Conservation (phyloP, 1,140 invertebrate species). For the Rhyacophila brunnea region DNA sequence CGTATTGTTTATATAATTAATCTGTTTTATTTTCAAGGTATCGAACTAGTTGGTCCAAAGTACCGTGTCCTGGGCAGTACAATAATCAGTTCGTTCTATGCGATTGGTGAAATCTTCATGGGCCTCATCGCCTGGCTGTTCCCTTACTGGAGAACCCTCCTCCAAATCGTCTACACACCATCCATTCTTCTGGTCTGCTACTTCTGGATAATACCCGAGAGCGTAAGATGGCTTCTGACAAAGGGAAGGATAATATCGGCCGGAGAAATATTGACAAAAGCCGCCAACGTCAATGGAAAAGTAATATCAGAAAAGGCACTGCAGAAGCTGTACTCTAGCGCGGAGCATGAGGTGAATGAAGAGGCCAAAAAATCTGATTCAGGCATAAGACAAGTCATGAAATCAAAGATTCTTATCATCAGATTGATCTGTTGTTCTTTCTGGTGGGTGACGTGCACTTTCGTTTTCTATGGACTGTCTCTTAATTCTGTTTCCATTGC, state of each 20-base stretch:
- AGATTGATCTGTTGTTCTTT: constrained; percentile 64
- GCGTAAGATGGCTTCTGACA: constrained; percentile 71
- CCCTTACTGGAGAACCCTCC: constrained; percentile 67
- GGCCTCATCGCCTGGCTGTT: constrained; percentile 66
- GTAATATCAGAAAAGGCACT: constrained; percentile 56
- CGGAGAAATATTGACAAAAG: constrained; percentile 58
- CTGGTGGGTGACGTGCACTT: constrained; percentile 68
- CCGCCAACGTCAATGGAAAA: constrained; percentile 68
- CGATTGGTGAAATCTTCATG: constrained; percentile 67
- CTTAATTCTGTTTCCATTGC: constrained; percentile 74
- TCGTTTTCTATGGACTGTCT: constrained; percentile 80
- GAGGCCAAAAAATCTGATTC: constrained; percentile 16
- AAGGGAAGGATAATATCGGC: constrained; percentile 66
- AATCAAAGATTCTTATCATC: constrained; percentile 57
- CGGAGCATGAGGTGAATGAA: constrained; percentile 30
- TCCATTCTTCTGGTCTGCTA: constrained; percentile 63
- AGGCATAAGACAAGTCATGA: constrained; percentile 48
- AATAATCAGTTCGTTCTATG: constrained; percentile 68
- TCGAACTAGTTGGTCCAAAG: constrained; percentile 75
- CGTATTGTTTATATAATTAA: constrained; percentile 6
- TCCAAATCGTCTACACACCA: constrained; percentile 66
- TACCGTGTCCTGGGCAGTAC: constrained; percentile 73
- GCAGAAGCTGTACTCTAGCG: constrained; percentile 43
- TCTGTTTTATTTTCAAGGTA: constrained; percentile 58
- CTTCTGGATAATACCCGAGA: constrained; percentile 62